Evolutionary conservation across 1,140 invertebrate species (phyloP).

Genomic region (Maconellicoccus hirsutus): DNA sequence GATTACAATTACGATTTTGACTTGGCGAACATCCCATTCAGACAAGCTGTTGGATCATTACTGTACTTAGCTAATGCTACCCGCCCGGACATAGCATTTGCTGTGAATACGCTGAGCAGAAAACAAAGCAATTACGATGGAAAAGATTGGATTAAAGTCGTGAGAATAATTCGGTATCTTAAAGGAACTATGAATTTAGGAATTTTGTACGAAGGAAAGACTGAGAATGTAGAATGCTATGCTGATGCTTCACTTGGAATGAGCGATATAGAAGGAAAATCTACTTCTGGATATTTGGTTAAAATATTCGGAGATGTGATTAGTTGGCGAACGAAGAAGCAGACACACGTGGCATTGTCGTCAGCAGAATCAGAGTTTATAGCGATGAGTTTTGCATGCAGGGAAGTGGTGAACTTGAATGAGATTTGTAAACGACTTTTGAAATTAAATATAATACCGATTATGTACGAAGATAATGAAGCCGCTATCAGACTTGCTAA

Average conservation of each 20-base stretch:
- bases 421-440: constrained; percentile 23
- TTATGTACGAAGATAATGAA: not conserved
- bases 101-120: constrained; percentile 30
- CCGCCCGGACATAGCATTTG: constrained; percentile 33
- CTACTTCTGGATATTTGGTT: constrained; percentile 29
- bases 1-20: no score
- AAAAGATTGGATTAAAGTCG: constrained; percentile 16
- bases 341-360: constrained; percentile 32
- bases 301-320: constrained; percentile 29
- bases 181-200: constrained; percentile 24
- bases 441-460: not conserved
- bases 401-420: constrained; percentile 32
- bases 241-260: constrained; percentile 27
- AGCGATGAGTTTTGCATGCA: constrained; percentile 29
- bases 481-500: not conserved
- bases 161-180: constrained; percentile 27
- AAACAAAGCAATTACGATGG: constrained; percentile 14
- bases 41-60: constrained; percentile 31
- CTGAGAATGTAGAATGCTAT: constrained; percentile 27
- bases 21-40: constrained; percentile 28
- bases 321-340: constrained; percentile 32
- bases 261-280: constrained; percentile 24
- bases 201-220: constrained; percentile 20
- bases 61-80: constrained; percentile 33
- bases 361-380: constrained; percentile 35